A percentile compares a stretch with the other conserved stretches of the same genome.
Evolutionary conservation across 2,888 invertebrate genomes (phyloP).

Genomic region (Ctena decussata): DNA sequence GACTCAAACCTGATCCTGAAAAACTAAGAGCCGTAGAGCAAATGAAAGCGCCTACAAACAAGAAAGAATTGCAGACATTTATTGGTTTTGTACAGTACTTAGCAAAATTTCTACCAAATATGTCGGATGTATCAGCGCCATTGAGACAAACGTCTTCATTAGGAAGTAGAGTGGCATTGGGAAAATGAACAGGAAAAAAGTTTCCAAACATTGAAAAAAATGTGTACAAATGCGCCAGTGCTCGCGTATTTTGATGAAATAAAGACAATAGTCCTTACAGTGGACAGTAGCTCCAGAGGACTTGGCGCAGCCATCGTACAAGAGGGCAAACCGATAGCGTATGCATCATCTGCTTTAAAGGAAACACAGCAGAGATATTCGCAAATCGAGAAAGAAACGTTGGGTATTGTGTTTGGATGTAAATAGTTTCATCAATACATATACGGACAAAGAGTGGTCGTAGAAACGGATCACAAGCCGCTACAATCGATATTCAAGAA

Average conservation of each 20-base stretch:
- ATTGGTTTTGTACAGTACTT: too few species aligned
- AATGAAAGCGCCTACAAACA: not conserved
- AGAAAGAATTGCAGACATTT: not conserved
- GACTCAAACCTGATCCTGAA: not conserved
- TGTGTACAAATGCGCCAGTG: not conserved
- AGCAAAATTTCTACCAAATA: too few species aligned
- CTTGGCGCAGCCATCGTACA: not conserved
- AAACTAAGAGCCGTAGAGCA: not conserved
- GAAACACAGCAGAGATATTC: not conserved
- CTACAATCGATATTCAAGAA: not conserved
- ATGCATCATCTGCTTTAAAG: not conserved
- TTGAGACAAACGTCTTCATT: not conserved
- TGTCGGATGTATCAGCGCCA: too few species aligned
- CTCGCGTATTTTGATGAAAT: not conserved
- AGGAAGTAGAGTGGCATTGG: not conserved
- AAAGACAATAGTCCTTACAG: not conserved
- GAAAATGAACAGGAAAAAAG: not conserved
- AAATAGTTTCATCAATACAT: not conserved
- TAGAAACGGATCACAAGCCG: not conserved
- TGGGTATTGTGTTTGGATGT: not conserved
- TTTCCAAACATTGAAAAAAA: not conserved
- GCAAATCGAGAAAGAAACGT: conserved; percentile 2
- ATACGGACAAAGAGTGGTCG: not conserved
- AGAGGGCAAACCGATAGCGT: not conserved
- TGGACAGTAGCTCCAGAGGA: not conserved